phyloP scores from a whole-genome alignment of 2,888 invertebrate genomes.

The Eledona agricola region DNA sequence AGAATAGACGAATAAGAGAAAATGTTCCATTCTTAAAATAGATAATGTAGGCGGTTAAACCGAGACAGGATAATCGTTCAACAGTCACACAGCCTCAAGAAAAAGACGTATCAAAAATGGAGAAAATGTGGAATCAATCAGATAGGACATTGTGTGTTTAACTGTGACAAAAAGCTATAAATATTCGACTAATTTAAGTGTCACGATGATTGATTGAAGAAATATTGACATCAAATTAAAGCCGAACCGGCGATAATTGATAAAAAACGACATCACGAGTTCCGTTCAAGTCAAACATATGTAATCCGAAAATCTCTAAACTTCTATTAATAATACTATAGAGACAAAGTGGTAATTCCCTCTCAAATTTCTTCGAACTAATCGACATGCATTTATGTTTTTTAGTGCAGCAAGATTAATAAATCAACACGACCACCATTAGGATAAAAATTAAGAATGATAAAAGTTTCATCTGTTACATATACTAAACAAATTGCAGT shows the following conservation, averaged over 20 bases:
- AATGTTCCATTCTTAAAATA: constrained; percentile 42
- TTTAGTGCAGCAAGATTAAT: too few relatives aligned
- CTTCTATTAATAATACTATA: too few relatives aligned
- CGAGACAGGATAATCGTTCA: constrained; percentile 29
- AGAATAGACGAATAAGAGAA: constrained; percentile 36
- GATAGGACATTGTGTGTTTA: too few relatives aligned
- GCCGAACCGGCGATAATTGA: constrained; percentile 8
- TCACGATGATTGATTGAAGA: constrained; percentile 50
- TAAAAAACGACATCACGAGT: constrained; percentile 8
- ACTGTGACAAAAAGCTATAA: constrained; percentile 35
- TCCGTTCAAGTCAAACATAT: too few relatives aligned
- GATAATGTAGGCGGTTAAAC: constrained; percentile 41
- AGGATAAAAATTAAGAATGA: background rate
- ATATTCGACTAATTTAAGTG: constrained; percentile 46
- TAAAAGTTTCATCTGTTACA: constrained; percentile 3
- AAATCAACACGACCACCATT: too few relatives aligned
- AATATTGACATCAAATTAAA: constrained; percentile 19
- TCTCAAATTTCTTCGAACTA: too few relatives aligned
- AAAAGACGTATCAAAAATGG: constrained; percentile 39
- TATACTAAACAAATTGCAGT: background rate
- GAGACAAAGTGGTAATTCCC: too few relatives aligned
- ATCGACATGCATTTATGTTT: too few relatives aligned
- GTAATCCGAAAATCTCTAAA: too few relatives aligned
- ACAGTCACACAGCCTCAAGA: constrained; percentile 22
- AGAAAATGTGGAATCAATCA: constrained; percentile 39